Evolutionary conservation across 2,888 invertebrate species (phyloP).

Genomic region (Hydrotaea diabolus): DNA sequence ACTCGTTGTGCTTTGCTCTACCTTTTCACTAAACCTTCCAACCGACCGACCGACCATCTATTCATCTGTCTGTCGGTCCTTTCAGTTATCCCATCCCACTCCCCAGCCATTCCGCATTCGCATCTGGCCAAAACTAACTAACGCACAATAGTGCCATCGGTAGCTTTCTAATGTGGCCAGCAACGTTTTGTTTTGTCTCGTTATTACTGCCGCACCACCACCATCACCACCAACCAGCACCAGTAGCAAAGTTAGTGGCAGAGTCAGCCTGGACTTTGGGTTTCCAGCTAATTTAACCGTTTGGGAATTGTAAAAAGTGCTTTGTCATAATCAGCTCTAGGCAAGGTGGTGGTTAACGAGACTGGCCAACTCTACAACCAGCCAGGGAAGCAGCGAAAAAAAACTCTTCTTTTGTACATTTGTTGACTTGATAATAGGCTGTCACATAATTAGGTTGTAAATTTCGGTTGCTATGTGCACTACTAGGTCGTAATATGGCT

Average conservation of each 20-base stretch:
- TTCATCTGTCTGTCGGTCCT: not conserved
- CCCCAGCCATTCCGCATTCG: not conserved
- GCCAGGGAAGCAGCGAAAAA: constrained; percentile 67
- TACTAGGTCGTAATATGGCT: constrained; percentile 19
- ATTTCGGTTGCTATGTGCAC: constrained; percentile 66
- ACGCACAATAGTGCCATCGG: constrained; percentile 42
- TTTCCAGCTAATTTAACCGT: constrained; percentile 78
- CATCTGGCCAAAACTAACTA: constrained; percentile 24
- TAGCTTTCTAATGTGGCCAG: constrained; percentile 51
- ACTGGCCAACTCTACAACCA: constrained; percentile 46
- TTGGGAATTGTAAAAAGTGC: constrained; percentile 75
- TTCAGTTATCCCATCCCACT: not conserved
- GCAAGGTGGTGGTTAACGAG: constrained; percentile 72
- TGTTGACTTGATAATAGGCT: constrained; percentile 79
- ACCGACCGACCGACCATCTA: not conserved
- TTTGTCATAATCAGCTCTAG: constrained; percentile 78
- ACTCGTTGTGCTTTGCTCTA: not conserved
- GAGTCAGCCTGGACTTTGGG: constrained; percentile 70
- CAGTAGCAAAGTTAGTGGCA: not conserved
- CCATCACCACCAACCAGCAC: not conserved
- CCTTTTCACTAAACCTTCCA: constrained; percentile 28
- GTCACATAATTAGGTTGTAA: constrained; percentile 77
- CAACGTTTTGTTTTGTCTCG: constrained; percentile 43
- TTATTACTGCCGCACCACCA: not conserved
- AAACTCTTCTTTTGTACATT: constrained; percentile 72